These are phyloP conservation scores for Larimichthys crocea DNA, from an alignment of 2,113 vertebrate genomes.

Conservation along the genomic window DNA sequence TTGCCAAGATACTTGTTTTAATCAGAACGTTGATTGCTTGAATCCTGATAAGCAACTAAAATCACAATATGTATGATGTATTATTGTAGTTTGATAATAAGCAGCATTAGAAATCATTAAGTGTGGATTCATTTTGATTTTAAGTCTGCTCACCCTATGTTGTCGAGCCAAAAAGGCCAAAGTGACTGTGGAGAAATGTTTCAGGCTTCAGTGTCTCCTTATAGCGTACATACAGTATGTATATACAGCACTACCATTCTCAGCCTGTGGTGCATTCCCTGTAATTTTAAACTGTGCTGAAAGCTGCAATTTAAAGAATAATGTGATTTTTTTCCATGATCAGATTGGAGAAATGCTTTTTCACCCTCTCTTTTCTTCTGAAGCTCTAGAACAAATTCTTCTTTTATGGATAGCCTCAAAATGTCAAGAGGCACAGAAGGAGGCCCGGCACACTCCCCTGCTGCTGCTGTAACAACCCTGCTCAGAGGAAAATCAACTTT, in stretches of 20 bases:
- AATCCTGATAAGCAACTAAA: too few species aligned
- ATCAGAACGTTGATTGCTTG: too few species aligned
- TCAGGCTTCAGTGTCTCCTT: neutral
- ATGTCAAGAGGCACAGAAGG: constrained; percentile 4
- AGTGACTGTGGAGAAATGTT: neutral
- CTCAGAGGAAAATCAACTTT: neutral
- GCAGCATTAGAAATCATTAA: too few species aligned
- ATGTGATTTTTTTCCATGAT: neutral
- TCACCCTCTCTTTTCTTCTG: neutral
- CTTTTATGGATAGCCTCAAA: neutral
- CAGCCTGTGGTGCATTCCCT: neutral
- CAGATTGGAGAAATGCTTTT: neutral
- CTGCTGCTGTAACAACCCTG: neutral
- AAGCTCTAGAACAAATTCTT: constrained; percentile 1
- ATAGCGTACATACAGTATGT: neutral
- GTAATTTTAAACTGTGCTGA: neutral
- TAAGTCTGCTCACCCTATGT: too few species aligned
- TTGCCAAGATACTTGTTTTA: too few species aligned
- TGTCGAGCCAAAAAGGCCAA: too few species aligned
- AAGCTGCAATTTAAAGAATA: neutral
- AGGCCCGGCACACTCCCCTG: neutral
- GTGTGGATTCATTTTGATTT: too few species aligned
- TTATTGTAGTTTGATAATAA: too few species aligned
- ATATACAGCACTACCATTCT: neutral
- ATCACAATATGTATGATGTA: too few species aligned